A percentile compares a stretch with the other conserved stretches of the same genome.
Evolutionary conservation across 2,113 vertebrate genomes (phyloP).

Genomic region (Chloropsis cyanopogon): DNA sequence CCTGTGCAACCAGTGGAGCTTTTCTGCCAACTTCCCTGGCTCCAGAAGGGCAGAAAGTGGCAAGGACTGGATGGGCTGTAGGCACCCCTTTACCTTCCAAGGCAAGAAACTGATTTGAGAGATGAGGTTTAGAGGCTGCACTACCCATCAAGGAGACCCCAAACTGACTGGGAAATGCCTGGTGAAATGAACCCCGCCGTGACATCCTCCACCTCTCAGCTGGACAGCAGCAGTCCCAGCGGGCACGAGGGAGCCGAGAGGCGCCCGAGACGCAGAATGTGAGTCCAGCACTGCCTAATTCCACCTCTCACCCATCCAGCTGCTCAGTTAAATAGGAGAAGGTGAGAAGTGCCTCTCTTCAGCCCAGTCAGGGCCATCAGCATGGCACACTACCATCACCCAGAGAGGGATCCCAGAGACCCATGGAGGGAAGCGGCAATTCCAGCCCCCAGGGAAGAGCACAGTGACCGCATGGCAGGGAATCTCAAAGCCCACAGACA

Average conservation of each 20-base stretch:
- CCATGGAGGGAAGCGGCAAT: background rate
- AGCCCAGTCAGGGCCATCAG: background rate
- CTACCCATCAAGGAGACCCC: background rate
- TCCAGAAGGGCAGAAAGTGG: background rate
- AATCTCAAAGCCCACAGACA: constrained; percentile 2
- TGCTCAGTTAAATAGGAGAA: background rate
- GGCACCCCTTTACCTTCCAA: background rate
- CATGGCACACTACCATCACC: background rate
- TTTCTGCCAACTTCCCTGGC: background rate
- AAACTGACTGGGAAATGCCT: background rate
- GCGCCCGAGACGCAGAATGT: fast-evolving
- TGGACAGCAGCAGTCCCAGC: background rate
- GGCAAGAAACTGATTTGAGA: background rate
- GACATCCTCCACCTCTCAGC: background rate
- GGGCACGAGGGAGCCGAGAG: background rate
- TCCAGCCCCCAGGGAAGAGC: background rate
- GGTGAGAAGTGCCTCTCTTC: background rate
- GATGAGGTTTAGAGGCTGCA: background rate
- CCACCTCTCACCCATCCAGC: background rate
- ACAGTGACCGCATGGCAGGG: background rate
- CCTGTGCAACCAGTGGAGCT: background rate
- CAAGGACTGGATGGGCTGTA: background rate
- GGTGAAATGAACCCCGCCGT: background rate
- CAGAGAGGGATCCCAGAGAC: background rate
- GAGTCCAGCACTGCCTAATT: background rate